Evolutionary conservation across 2,113 vertebrate species (phyloP).

Genomic region (Panthera tigris): DNA sequence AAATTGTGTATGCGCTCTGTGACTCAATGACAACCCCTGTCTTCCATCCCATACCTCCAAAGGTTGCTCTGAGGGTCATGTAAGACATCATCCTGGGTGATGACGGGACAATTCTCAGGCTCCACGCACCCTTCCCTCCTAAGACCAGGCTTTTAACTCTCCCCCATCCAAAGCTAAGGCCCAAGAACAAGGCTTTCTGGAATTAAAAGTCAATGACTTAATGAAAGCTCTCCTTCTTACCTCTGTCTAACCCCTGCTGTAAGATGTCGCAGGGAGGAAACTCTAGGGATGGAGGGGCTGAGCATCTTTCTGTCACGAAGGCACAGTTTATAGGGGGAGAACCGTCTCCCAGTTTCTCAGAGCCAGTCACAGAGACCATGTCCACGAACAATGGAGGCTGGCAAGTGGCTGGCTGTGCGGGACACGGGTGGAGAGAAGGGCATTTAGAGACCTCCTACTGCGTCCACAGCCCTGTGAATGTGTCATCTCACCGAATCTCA

Average conservation of each 20-base stretch:
- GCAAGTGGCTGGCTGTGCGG: not conserved
- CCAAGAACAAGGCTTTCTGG: not conserved
- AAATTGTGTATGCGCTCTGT: not conserved
- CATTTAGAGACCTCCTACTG: not conserved
- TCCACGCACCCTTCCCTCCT: not conserved
- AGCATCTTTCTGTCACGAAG: not conserved
- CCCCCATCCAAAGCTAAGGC: not conserved
- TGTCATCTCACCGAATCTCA: not conserved
- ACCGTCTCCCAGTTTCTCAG: not conserved
- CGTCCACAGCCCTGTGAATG: not conserved
- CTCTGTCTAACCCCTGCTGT: not conserved
- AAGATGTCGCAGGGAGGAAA: not conserved
- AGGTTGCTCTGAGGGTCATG: not conserved
- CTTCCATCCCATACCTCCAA: not conserved
- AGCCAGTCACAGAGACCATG: not conserved
- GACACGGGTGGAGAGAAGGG: not conserved
- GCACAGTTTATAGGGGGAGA: not conserved
- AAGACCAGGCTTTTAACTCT: not conserved
- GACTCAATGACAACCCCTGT: not conserved
- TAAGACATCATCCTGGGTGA: fast-evolving
- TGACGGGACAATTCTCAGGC: not conserved
- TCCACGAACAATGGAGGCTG: not conserved
- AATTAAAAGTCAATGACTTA: not conserved
- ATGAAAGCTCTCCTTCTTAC: not conserved
- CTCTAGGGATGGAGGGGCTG: not conserved